Percentiles rank a stretch among this genome's conserved stretches.
phyloP scores from a whole-genome alignment of 2,888 invertebrate genomes.

The Nomada hirtipes region DNA sequence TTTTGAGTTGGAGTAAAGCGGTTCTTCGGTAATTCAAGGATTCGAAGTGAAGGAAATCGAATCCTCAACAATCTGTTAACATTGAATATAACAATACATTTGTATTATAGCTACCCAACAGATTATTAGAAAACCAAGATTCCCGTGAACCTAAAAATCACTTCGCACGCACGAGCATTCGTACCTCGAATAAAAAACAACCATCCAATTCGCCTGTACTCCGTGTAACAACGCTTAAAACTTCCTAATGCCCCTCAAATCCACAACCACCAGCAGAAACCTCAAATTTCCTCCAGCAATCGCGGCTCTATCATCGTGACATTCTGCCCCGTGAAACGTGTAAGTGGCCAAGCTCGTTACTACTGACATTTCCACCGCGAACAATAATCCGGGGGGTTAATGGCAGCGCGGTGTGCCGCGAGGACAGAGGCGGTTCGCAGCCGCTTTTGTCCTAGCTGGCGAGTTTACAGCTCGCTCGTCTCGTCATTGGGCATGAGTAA shows the following conservation, averaged over 20 bases:
- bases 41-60: no score
- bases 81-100: no score
- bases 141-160: no score
- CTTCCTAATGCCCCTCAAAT: background rate
- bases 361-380: slow-evolving; percentile 48
- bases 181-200: no score
- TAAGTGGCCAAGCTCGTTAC: slow-evolving; percentile 21
- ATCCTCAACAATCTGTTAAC: no score
- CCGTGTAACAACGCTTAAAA: no score
- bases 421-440: slow-evolving; percentile 60
- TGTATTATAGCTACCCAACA: no score
- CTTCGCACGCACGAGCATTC: no score
- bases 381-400: slow-evolving; percentile 57
- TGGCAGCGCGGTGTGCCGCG: slow-evolving; percentile 56
- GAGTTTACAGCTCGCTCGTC: slow-evolving; percentile 66
- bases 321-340: slow-evolving; percentile 30
- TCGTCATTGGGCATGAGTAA: slow-evolving; percentile 60
- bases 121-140: no score
- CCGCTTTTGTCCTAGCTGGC: slow-evolving; percentile 65
- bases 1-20: no score
- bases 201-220: no score
- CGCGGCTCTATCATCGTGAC: slow-evolving; percentile 5
- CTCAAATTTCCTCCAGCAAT: slow-evolving; percentile 2
- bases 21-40: no score
- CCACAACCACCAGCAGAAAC: background rate